Evolutionary conservation across 2,113 vertebrate species (phyloP).

Genomic region (Ahaetulla prasina): DNA sequence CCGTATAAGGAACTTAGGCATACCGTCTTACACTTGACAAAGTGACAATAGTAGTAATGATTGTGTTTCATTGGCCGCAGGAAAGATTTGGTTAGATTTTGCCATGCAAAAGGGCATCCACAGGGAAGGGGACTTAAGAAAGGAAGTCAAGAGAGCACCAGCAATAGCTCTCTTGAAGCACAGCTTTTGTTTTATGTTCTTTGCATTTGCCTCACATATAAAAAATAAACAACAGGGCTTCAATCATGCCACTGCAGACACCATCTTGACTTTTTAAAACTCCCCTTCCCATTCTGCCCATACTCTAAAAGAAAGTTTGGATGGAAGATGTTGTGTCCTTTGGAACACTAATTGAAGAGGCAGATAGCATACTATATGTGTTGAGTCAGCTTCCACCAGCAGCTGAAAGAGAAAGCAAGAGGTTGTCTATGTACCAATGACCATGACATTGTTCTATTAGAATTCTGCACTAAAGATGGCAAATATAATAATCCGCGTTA

Average conservation of each 20-base stretch:
- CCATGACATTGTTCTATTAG: background rate
- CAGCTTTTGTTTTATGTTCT: background rate
- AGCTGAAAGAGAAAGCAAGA: background rate
- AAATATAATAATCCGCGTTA: background rate
- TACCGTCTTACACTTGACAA: background rate
- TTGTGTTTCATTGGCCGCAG: background rate
- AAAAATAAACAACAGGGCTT: background rate
- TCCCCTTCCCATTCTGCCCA: background rate
- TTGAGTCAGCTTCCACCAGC: background rate
- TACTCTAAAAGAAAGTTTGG: background rate
- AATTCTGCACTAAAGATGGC: background rate
- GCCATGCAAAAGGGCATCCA: background rate
- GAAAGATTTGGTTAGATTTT: background rate
- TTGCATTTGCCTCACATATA: background rate
- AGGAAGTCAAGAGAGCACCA: background rate
- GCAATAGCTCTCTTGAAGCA: background rate
- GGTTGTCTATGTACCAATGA: background rate
- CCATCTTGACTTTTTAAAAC: background rate
- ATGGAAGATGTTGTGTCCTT: background rate
- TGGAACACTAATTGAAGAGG: background rate
- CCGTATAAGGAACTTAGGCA: background rate
- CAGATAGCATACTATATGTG: background rate
- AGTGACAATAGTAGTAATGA: background rate
- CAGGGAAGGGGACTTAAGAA: background rate
- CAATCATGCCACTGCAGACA: background rate